Conservation (phyloP, 2,113 vertebrate species). For the Zapornia atra region DNA sequence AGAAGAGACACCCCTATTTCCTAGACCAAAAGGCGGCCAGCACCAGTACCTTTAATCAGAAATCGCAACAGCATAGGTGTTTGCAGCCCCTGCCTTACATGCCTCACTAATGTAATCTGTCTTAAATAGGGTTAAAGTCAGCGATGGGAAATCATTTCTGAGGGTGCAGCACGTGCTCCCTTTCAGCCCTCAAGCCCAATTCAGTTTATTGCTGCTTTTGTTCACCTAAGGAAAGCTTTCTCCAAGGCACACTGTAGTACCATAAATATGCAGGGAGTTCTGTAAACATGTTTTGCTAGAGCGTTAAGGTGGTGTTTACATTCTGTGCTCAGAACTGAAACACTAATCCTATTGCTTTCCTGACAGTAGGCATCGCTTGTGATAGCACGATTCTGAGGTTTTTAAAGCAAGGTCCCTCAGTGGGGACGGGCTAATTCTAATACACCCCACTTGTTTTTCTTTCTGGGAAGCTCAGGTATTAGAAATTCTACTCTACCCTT, state of each 20-base stretch:
- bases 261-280: background rate
- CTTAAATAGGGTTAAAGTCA: background rate
- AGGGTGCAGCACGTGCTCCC: background rate
- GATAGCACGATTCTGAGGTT: background rate
- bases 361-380: background rate
- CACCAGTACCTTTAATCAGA: background rate
- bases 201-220: background rate
- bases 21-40: background rate
- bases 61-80: background rate
- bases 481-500: background rate
- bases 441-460: background rate
- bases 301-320: background rate
- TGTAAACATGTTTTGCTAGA: background rate
- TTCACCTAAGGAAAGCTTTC: background rate
- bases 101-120: background rate
- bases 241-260: background rate
- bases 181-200: background rate
- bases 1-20: background rate
- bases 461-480: constrained; percentile 14
- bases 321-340: background rate
- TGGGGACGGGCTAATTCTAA: background rate
- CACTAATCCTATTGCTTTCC: background rate
- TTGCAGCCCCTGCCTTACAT: background rate
- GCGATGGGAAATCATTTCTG: background rate
- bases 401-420: background rate